phyloP scores from a whole-genome alignment of 2,113 vertebrate genomes.

The Prionailurus bengalensis region DNA sequence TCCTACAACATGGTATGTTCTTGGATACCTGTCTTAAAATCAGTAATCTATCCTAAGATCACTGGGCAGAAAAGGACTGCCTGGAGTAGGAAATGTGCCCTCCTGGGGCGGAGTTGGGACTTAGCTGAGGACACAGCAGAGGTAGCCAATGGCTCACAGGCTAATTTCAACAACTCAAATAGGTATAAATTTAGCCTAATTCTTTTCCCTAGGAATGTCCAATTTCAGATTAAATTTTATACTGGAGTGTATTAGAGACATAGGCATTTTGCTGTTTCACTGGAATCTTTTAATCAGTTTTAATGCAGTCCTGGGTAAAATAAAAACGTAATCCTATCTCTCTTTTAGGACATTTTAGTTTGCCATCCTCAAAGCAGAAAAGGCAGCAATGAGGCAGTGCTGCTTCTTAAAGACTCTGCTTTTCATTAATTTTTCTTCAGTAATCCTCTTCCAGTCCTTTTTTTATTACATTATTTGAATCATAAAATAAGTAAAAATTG shows the following conservation, averaged over 20 bases:
- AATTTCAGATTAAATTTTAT: slow-evolving; percentile 54
- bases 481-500: slow-evolving; percentile 62
- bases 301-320: slow-evolving; percentile 60
- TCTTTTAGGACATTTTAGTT: neutral
- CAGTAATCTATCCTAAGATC: neutral
- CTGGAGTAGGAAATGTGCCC: neutral
- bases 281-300: slow-evolving; percentile 59
- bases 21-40: neutral
- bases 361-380: slow-evolving; percentile 7
- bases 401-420: neutral
- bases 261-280: slow-evolving; percentile 17
- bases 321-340: slow-evolving; percentile 45
- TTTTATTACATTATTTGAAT: neutral
- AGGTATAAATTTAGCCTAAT: slow-evolving; percentile 7
- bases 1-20: neutral
- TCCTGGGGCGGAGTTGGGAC: neutral
- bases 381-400: neutral
- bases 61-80: neutral
- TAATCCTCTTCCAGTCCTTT: neutral
- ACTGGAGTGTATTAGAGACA: neutral
- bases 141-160: neutral
- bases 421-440: neutral
- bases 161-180: neutral
- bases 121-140: neutral
- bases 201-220: neutral